Percentiles rank a stretch among this genome's conserved stretches.
These are phyloP conservation scores for Ranitomeya imitator DNA, from an alignment of 2,113 vertebrate species.

Conservation along the genomic window DNA sequence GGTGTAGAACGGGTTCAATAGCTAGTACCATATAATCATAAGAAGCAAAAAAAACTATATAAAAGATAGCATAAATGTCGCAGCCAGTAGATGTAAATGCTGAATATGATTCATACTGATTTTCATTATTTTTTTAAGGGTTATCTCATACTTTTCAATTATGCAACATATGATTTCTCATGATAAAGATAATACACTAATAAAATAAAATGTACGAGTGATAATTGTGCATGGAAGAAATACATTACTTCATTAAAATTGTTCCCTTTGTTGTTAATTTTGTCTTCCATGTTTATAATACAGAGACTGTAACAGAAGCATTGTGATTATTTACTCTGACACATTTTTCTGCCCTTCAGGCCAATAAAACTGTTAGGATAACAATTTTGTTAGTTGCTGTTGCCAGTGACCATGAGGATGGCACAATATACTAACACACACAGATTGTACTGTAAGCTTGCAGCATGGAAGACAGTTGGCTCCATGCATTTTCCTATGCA, in stretches of 20 bases:
- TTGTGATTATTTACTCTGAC: conserved; percentile 39
- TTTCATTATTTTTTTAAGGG: not conserved
- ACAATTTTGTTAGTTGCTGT: conserved; percentile 27
- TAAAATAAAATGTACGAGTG: not conserved
- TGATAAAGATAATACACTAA: conserved; percentile 2
- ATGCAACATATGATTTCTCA: not conserved
- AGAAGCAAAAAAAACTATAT: not conserved
- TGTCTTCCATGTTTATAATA: conserved; percentile 12
- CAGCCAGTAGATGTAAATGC: not conserved
- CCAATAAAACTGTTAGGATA: conserved; percentile 27
- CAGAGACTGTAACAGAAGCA: conserved; percentile 12
- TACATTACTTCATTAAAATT: conserved; percentile 13
- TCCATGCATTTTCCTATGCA: conserved; percentile 35
- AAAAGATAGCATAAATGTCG: not conserved
- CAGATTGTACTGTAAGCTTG: conserved; percentile 32
- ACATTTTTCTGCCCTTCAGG: conserved; percentile 48
- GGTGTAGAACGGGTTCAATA: too few relatives aligned
- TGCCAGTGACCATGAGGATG: conserved; percentile 24
- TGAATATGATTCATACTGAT: not conserved
- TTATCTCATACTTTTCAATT: not conserved
- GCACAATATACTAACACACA: conserved; percentile 26
- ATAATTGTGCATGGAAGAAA: not conserved
- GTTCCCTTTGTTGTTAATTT: not conserved
- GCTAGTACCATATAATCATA: not conserved
- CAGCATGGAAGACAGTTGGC: conserved; percentile 31